Conservation (phyloP, 2,888 invertebrate species). For the Macroteleia sp. region DNA sequence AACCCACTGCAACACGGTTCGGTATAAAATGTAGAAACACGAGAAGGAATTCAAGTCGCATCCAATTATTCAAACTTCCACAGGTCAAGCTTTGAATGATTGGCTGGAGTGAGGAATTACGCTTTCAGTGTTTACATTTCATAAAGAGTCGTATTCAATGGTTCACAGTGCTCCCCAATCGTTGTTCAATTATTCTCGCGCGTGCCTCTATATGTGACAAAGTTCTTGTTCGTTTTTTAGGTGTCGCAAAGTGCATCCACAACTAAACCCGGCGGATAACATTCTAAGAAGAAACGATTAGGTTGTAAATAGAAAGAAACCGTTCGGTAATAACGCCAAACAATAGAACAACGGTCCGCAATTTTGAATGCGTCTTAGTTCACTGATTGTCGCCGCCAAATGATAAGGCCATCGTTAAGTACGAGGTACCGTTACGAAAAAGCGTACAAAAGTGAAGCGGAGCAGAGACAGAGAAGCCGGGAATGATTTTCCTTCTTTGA, state of each 20-base stretch:
- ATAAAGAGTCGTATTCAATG: too few relatives aligned
- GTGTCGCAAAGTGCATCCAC: not conserved
- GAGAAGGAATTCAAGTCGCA: too few relatives aligned
- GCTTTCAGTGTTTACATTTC: too few relatives aligned
- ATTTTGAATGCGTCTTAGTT: slow-evolving; percentile 10
- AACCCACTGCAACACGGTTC: not conserved
- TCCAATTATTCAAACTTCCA: too few relatives aligned
- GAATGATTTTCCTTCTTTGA: not conserved
- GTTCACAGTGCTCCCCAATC: too few relatives aligned
- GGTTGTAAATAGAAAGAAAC: slow-evolving; percentile 9
- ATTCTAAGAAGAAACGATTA: slow-evolving; percentile 5
- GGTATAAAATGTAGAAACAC: not conserved
- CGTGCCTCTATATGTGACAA: too few relatives aligned
- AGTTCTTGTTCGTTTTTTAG: too few relatives aligned
- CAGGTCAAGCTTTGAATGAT: too few relatives aligned
- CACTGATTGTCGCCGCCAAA: slow-evolving; percentile 65
- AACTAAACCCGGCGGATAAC: not conserved
- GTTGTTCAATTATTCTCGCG: too few relatives aligned
- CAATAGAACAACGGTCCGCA: not conserved
- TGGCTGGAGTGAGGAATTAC: too few relatives aligned
- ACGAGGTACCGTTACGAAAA: slow-evolving; percentile 33
- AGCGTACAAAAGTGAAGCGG: slow-evolving; percentile 15
- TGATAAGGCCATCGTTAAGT: slow-evolving; percentile 32
- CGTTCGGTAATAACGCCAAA: not conserved
- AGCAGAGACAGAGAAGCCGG: not conserved